A percentile compares a stretch with the other conserved stretches of the same genome.
Conservation (phyloP, 2,113 vertebrate genomes). For the Picathartes gymnocephalus region DNA sequence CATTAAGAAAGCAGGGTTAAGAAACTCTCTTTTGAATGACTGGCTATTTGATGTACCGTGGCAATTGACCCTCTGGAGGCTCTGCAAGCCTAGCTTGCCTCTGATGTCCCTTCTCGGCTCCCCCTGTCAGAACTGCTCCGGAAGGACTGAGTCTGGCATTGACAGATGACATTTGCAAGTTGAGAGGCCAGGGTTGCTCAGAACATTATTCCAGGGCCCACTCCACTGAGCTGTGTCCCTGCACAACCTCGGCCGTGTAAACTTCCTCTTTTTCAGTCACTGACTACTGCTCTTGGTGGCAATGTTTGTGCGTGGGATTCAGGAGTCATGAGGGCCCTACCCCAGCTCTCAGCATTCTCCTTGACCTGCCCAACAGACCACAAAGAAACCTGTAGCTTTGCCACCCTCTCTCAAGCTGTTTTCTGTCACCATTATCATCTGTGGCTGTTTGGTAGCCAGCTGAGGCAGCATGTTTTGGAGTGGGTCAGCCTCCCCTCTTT, state of each 20-base stretch:
- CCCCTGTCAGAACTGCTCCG: background rate
- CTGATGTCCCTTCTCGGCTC: slow-evolving; percentile 1
- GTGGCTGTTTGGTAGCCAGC: background rate
- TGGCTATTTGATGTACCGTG: slow-evolving; percentile 13
- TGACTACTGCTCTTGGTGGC: background rate
- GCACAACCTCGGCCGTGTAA: background rate
- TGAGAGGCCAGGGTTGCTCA: background rate
- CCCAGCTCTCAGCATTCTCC: background rate
- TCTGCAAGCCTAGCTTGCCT: slow-evolving; percentile 4
- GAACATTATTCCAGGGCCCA: background rate
- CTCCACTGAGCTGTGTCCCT: background rate
- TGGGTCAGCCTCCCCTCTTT: slow-evolving; percentile 54
- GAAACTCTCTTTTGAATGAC: slow-evolving; percentile 37
- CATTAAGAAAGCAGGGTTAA: background rate
- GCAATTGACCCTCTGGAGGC: slow-evolving; percentile 30
- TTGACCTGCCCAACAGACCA: background rate
- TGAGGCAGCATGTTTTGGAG: slow-evolving; percentile 51
- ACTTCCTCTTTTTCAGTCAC: background rate
- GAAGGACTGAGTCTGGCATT: background rate
- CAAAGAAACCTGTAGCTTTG: background rate
- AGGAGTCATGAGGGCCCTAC: background rate
- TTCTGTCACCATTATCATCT: background rate
- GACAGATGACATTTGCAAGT: slow-evolving; percentile 41
- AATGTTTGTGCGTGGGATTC: background rate
- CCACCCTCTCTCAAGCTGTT: background rate